These are phyloP conservation scores for Rotaria magnacalcarata DNA, from an alignment of 2,888 invertebrate species.

Conservation along the genomic window DNA sequence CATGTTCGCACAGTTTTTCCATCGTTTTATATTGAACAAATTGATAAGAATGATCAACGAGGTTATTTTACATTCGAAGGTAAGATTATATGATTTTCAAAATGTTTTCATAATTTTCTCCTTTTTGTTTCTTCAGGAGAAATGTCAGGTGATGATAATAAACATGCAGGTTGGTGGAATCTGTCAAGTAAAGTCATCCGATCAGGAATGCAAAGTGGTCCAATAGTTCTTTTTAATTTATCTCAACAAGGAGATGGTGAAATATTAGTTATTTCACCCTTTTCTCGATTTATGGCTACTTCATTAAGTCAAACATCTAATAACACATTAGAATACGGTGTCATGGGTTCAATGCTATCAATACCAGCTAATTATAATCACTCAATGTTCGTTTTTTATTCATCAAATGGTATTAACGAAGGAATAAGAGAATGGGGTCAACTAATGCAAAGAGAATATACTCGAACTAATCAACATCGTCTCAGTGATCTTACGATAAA, in stretches of 20 bases:
- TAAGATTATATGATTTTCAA: no score
- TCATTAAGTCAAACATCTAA: conserved; percentile 31
- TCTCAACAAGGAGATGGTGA: neutral
- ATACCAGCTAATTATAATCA: conserved; percentile 48
- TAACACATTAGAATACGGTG: conserved; percentile 49
- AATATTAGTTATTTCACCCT: conserved; percentile 37
- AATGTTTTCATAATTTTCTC: no score
- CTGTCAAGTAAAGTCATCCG: conserved; percentile 23
- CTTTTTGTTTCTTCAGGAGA: neutral
- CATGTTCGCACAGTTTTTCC: no score
- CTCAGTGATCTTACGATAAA: conserved; percentile 44
- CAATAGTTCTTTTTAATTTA: conserved; percentile 34
- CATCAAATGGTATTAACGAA: conserved; percentile 49
- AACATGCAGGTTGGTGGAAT: conserved; percentile 38
- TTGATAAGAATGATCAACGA: no score
- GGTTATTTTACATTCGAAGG: no score
- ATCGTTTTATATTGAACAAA: no score
- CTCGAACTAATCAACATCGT: neutral
- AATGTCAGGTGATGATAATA: conserved; percentile 39
- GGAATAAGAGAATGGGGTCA: conserved; percentile 46
- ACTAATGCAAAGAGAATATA: neutral
- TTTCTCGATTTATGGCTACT: conserved; percentile 41
- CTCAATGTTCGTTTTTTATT: conserved; percentile 50
- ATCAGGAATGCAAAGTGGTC: conserved; percentile 34
- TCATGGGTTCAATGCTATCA: conserved; percentile 51